phyloP scores from a whole-genome alignment of 2,113 vertebrate genomes.

The Cacatua alba region DNA sequence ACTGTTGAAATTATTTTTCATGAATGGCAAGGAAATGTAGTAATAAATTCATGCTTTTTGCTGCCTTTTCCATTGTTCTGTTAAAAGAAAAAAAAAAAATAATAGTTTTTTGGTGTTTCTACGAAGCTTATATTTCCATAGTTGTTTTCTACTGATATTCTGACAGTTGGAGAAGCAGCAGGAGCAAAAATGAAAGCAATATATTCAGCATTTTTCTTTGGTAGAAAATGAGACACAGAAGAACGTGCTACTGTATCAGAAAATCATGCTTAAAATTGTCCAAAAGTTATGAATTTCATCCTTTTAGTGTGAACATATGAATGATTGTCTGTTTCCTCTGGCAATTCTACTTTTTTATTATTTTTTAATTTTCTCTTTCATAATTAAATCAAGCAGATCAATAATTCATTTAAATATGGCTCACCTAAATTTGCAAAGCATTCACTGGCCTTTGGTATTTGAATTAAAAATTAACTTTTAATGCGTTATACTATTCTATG shows the following conservation, averaged over 20 bases:
- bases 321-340: not conserved
- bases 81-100: too few species aligned
- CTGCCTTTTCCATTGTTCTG: too few species aligned
- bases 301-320: not conserved
- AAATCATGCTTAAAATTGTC: not conserved
- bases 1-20: not conserved
- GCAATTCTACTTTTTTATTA: not conserved
- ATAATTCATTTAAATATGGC: not conserved
- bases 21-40: not conserved
- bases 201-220: not conserved
- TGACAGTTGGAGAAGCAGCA: conserved; percentile 15
- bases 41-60: too few species aligned
- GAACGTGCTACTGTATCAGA: not conserved
- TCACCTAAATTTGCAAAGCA: not conserved
- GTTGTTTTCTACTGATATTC: not conserved
- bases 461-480: not conserved
- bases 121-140: not conserved
- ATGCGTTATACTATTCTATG: not conserved
- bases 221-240: not conserved
- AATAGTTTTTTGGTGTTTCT: too few species aligned
- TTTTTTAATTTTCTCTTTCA: not conserved
- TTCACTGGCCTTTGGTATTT: not conserved
- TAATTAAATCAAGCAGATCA: not conserved
- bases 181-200: not conserved
- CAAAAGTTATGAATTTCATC: not conserved